Evolutionary conservation across 2,797 vertebrate genomes (phyloP).

Genomic region (Dipus sagitta): DNA sequence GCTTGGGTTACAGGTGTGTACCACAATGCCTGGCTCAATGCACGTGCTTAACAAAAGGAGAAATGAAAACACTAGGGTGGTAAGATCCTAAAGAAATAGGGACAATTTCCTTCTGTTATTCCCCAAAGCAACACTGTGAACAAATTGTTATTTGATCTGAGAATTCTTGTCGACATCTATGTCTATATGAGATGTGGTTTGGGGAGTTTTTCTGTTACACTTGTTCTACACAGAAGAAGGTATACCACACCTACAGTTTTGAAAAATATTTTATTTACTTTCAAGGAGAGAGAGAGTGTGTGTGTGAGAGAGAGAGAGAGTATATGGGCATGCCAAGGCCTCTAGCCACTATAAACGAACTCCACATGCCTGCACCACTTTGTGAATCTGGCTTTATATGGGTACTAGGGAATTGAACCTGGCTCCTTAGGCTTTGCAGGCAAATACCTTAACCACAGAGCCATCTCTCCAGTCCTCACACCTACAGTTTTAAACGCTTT

Average conservation of each 20-base stretch:
- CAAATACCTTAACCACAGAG: no score
- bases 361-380: no score
- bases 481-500: no score
- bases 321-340: no score
- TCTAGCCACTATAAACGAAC: no score
- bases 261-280: no score
- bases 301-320: no score
- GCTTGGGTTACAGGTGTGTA: neutral
- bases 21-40: neutral
- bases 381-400: no score
- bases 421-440: neutral
- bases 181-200: neutral
- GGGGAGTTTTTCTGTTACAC: neutral
- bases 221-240: neutral
- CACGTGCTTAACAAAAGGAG: no score
- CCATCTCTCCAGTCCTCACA: no score
- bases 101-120: neutral
- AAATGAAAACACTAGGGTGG: neutral
- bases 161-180: neutral
- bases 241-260: neutral
- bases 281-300: no score
- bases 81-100: neutral
- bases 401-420: no score
- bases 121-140: neutral
- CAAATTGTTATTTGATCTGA: neutral